Evolutionary conservation across 2,888 invertebrate genomes (phyloP).

Genomic region (Fragum fragum): DNA sequence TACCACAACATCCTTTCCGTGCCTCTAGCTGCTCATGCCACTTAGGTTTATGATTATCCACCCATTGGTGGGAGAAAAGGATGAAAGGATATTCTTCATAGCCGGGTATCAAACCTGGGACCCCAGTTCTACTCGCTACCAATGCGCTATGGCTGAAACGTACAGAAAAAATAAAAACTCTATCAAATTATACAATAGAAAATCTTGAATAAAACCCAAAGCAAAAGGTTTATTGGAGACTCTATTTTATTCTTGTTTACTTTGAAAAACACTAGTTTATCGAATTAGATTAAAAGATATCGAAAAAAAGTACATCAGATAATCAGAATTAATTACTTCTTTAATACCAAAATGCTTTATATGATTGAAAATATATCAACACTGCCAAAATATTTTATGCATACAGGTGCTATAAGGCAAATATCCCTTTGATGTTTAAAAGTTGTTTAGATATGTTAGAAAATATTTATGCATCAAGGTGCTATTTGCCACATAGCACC

Average conservation of each 20-base stretch:
- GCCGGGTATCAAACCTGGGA: background rate
- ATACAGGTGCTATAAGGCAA: constrained; percentile 22
- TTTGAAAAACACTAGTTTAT: background rate
- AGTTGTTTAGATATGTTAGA: background rate
- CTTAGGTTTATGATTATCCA: no score
- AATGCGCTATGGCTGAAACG: no score
- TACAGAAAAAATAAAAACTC: background rate
- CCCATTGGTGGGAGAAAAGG: no score
- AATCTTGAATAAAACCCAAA: background rate
- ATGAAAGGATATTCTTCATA: background rate
- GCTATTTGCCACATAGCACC: no score
- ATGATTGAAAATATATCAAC: background rate
- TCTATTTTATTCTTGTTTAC: background rate
- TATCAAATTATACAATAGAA: background rate
- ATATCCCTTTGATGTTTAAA: constrained; percentile 17
- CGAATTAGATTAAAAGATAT: background rate
- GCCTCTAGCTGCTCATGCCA: no score
- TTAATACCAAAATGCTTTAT: background rate
- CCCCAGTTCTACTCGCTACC: no score
- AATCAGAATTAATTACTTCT: no score
- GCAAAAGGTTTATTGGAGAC: no score
- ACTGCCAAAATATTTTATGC: background rate
- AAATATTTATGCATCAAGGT: background rate
- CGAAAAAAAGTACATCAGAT: background rate
- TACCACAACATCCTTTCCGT: no score